Evolutionary conservation across 2,113 vertebrate species (phyloP).

Genomic region (Octodon degus): DNA sequence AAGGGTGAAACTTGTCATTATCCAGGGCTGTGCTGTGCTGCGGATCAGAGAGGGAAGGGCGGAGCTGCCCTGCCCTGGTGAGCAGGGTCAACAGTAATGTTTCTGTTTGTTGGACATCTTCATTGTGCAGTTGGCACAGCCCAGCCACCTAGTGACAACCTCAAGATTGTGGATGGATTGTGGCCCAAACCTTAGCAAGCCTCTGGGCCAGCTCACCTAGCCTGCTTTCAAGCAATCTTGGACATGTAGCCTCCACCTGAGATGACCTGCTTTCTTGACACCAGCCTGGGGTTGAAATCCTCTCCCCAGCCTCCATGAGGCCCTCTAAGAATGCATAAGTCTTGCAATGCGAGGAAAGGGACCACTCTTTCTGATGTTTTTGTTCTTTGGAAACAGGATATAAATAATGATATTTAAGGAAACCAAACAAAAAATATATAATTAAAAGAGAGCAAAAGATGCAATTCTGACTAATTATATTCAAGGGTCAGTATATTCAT

Average conservation of each 20-base stretch:
- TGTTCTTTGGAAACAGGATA: neutral
- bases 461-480: neutral
- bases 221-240: neutral
- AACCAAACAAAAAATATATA: neutral
- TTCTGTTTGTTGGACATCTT: conserved; percentile 41
- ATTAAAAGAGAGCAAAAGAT: neutral
- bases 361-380: neutral
- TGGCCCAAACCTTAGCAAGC: neutral
- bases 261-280: neutral
- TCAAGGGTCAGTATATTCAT: neutral
- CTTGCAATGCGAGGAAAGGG: neutral
- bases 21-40: conserved; percentile 26
- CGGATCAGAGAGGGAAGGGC: conserved; percentile 39
- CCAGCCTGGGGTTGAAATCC: neutral
- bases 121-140: neutral
- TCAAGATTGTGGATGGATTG: neutral
- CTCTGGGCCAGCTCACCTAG: neutral
- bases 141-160: neutral
- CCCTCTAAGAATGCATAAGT: neutral
- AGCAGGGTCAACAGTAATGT: conserved; percentile 49
- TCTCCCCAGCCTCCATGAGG: neutral
- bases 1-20: conserved; percentile 72
- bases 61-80: conserved; percentile 9
- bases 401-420: neutral
- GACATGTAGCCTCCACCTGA: neutral